Conservation (phyloP, 2,113 vertebrate species). For the Girardinichthys multiradiatus region DNA sequence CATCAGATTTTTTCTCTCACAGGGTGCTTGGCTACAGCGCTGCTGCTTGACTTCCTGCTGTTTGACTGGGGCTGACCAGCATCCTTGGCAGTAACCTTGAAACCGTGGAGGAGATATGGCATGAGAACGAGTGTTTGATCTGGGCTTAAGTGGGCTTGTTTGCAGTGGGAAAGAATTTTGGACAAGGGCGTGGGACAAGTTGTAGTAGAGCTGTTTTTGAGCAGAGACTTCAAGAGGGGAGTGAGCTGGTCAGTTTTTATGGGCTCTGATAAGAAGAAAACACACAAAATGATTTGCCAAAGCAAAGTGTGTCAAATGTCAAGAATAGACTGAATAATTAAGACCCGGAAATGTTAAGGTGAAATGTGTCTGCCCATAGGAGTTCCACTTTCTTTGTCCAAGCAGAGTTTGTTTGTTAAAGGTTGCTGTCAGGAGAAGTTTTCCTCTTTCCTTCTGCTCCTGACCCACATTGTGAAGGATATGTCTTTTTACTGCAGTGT, state of each 20-base stretch:
- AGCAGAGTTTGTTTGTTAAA: neutral
- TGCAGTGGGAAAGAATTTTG: slow-evolving; percentile 58
- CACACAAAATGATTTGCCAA: slow-evolving; percentile 1
- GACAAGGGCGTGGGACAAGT: slow-evolving; percentile 25
- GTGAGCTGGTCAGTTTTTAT: slow-evolving; percentile 8
- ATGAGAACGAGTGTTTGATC: slow-evolving; percentile 62
- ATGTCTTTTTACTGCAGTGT: neutral
- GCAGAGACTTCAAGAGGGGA: neutral
- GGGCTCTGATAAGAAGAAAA: neutral
- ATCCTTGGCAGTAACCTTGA: slow-evolving; percentile 47
- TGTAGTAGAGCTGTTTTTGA: slow-evolving; percentile 23
- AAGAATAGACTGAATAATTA: neutral
- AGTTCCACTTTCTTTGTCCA: neutral
- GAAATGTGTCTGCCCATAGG: neutral
- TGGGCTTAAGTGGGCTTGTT: slow-evolving; percentile 60
- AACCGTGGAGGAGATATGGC: slow-evolving; percentile 48
- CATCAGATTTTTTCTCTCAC: slow-evolving; percentile 35
- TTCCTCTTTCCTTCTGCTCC: neutral
- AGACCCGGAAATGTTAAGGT: neutral
- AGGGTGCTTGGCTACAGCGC: slow-evolving; percentile 27
- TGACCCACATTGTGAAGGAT: neutral
- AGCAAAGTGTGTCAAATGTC: neutral
- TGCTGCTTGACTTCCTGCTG: slow-evolving; percentile 54
- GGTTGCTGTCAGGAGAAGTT: neutral
- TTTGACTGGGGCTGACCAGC: slow-evolving; percentile 32